phyloP scores from a whole-genome alignment of 2,113 vertebrate genomes.

The Cryptotis parvus region DNA sequence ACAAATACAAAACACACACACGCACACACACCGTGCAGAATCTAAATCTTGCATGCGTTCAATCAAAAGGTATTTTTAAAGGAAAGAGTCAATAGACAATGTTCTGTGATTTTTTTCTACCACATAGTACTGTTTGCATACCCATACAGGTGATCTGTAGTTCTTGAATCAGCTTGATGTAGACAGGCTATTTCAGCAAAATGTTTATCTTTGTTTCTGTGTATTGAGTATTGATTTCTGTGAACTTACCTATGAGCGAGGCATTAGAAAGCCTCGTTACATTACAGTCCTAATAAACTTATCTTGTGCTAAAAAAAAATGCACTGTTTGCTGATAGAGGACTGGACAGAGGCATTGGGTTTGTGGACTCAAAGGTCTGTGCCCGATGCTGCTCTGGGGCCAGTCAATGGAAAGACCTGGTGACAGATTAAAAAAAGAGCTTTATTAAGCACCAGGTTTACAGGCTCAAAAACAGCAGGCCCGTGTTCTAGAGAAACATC shows the following conservation, averaged over 20 bases:
- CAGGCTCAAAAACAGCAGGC: too few species aligned
- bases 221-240: conserved; percentile 39
- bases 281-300: conserved; percentile 81
- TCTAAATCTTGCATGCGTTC: background rate
- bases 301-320: conserved; percentile 63
- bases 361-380: too few species aligned
- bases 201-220: too few species aligned
- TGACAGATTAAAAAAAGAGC: too few species aligned
- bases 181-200: conserved; percentile 35
- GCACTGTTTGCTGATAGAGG: too few species aligned
- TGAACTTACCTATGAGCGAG: conserved; percentile 63
- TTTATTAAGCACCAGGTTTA: too few species aligned
- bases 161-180: conserved; percentile 12
- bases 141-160: conserved; percentile 34
- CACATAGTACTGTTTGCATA: background rate
- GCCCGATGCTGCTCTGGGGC: too few species aligned
- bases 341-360: too few species aligned
- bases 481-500: too few species aligned
- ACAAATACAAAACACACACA: background rate
- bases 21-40: conserved; percentile 3
- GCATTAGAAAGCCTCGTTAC: conserved; percentile 60
- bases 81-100: background rate
- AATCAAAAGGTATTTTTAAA: conserved; percentile 41
- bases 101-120: conserved; percentile 29
- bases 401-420: too few species aligned